Evolutionary conservation across 2,113 vertebrate species (phyloP), one percentile per base, ranked within the genome.

Genomic region (Cavia aperea): DNA sequence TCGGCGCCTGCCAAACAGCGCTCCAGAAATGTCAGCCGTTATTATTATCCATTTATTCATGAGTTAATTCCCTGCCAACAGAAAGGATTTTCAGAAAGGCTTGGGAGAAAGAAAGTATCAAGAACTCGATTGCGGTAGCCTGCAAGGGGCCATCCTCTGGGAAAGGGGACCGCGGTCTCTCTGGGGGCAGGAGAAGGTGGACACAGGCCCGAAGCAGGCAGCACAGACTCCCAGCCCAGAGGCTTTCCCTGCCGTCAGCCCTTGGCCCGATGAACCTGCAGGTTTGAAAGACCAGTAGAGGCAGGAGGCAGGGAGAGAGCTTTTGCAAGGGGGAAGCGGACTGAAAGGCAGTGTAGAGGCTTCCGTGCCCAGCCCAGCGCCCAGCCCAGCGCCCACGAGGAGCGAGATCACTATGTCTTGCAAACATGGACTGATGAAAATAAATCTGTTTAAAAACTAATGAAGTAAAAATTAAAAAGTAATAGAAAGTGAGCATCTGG

Each of bases 31-130:
- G 96, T 96, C 95, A 96, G 94, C 95, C 91, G 88, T 94, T 95
- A 95, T 96, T 97, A 96, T 96, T 96, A 96, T 96, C 96, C 96
- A 94, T 95, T 96, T 96, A 96, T 96, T 96, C 96, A 96, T 93
- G 95, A 96, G 95, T 93, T 94, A 95, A 95, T 94, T 94, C 96
- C 88, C 91, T 95, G 95, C 96, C 96, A 96, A 89, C 96, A 95
- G 62, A 78, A 92, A 86, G 95, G 93, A 86, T 93, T 94, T 91
- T 92, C 62, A 19, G 8, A 86, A 66, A 86, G 83, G 84, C 93
- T 83, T 94, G 94, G 88, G 81, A 95, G 92, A 96, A 88, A 91
- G 75, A 95, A 95, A 94, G 95, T 92, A 95, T 81, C 70, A 92
- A 83, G 95, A 93, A 95, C 93, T 96, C 94, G 68, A 83, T 94